A percentile compares a stretch with the other conserved stretches of the same genome.
Evolutionary conservation across 2,797 vertebrate species (phyloP).

Genomic region (Acanthiza pusilla): DNA sequence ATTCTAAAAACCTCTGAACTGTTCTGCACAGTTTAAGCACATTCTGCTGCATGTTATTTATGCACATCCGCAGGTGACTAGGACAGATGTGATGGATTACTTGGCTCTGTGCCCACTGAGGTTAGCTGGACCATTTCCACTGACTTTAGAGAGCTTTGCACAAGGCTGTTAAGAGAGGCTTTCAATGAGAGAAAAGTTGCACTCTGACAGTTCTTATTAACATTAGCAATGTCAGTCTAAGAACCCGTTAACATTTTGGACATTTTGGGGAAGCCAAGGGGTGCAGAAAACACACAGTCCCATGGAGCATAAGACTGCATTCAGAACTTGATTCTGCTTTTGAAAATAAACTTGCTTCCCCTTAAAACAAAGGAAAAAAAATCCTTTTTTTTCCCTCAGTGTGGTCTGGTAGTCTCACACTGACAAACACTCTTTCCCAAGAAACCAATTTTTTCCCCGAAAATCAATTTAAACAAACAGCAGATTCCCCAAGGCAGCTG

Average conservation of each 20-base stretch:
- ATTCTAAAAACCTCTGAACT: neutral
- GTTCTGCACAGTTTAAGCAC: neutral
- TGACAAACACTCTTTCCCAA: neutral
- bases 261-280: neutral
- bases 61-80: neutral
- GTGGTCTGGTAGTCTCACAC: neutral
- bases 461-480: neutral
- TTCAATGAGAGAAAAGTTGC: neutral
- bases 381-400: neutral
- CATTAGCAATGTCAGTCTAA: neutral
- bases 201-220: neutral
- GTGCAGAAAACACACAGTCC: neutral
- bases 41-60: neutral
- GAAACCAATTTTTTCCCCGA: fast-evolving
- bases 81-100: neutral
- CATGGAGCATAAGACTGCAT: neutral
- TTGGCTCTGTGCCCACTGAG: neutral
- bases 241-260: neutral
- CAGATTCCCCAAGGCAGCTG: neutral
- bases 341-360: neutral
- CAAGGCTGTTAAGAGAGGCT: neutral
- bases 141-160: neutral
- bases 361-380: neutral
- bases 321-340: neutral
- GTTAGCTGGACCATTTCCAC: neutral